Evolutionary conservation across 1,140 invertebrate species (phyloP).

Genomic region (Stegodyphus dumicola): DNA sequence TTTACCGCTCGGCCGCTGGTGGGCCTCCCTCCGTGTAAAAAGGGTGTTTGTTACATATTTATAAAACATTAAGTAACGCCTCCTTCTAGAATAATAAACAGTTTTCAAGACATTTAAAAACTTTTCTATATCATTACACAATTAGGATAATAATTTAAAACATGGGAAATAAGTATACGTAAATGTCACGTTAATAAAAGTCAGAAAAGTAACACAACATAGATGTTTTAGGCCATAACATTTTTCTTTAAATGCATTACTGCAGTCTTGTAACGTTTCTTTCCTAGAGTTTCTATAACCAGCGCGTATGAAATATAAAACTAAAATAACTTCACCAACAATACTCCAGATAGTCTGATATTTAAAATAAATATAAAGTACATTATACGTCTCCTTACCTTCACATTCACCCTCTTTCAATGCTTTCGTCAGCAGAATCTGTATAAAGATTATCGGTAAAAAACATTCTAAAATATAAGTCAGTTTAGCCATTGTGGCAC

Average conservation of each 20-base stretch:
- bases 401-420: not conserved
- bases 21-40: too few species aligned
- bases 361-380: not conserved
- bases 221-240: not conserved
- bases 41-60: too few species aligned
- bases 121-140: too few species aligned
- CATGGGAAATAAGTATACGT: too few species aligned
- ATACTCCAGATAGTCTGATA: not conserved
- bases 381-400: not conserved
- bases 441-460: not conserved
- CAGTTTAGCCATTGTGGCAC: not conserved
- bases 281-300: too few species aligned
- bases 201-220: not conserved
- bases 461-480: not conserved
- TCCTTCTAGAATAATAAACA: too few species aligned
- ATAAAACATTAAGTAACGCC: too few species aligned
- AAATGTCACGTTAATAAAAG: too few species aligned
- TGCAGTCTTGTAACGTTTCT: not conserved
- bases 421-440: not conserved
- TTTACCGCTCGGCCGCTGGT: too few species aligned
- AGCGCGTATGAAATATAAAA: too few species aligned
- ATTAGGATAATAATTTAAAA: too few species aligned
- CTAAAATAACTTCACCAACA: not conserved
- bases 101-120: too few species aligned
- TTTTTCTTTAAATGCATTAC: not conserved